Evolutionary conservation across 2,888 invertebrate species (phyloP).

Genomic region (Apantesis nais): DNA sequence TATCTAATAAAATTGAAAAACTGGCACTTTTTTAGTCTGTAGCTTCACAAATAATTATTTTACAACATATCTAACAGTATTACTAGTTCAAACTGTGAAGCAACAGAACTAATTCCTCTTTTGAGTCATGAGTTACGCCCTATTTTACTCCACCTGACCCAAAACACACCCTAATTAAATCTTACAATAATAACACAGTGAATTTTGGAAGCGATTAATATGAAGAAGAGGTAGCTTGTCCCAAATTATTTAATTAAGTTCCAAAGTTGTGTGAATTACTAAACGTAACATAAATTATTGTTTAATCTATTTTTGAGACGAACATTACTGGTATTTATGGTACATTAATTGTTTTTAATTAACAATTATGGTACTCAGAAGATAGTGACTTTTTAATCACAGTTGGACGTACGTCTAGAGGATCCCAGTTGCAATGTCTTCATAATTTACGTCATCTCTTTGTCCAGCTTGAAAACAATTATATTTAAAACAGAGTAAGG

Average conservation of each 20-base stretch:
- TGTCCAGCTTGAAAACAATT: too few relatives aligned
- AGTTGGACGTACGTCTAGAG: neutral
- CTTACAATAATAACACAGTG: slow-evolving; percentile 8
- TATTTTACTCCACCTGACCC: slow-evolving; percentile 4
- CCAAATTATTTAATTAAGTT: slow-evolving; percentile 34
- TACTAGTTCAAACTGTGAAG: neutral
- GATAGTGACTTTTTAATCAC: neutral
- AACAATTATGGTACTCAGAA: too few relatives aligned
- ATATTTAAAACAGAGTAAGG: too few relatives aligned
- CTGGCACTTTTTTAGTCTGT: neutral
- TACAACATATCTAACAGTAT: neutral
- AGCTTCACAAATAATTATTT: neutral
- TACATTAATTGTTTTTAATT: neutral
- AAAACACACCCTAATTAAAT: slow-evolving; percentile 22
- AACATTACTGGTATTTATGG: neutral
- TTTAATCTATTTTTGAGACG: neutral
- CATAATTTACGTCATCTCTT: too few relatives aligned
- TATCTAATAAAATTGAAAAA: neutral
- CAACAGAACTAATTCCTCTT: neutral
- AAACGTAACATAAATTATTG: neutral
- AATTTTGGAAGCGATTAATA: slow-evolving; percentile 8
- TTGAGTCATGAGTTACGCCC: neutral
- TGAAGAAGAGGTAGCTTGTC: slow-evolving; percentile 2
- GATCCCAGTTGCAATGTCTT: too few relatives aligned
- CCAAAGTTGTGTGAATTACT: slow-evolving; percentile 35